These are phyloP conservation scores for Dasypogon diadema DNA, from an alignment of 2,888 invertebrate genomes.

Conservation along the genomic window DNA sequence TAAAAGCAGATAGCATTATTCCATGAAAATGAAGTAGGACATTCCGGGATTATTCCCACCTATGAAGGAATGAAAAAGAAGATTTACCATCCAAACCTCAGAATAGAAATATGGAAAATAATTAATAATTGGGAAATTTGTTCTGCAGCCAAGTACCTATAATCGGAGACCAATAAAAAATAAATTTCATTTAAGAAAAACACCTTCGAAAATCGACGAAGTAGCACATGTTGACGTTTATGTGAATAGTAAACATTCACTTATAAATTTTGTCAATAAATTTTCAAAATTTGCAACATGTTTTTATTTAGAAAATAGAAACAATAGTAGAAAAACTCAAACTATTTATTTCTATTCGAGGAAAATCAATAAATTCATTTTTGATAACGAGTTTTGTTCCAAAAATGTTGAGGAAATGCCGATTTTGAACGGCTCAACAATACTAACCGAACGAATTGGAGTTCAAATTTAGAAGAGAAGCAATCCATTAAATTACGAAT, in stretches of 20 bases:
- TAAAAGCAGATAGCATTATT: slow-evolving; percentile 53
- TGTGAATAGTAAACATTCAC: neutral
- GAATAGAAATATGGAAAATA: slow-evolving; percentile 53
- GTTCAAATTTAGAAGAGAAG: too few relatives aligned
- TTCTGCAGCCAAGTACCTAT: slow-evolving; percentile 50
- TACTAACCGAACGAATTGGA: too few relatives aligned
- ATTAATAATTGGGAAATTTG: slow-evolving; percentile 56
- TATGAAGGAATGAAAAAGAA: slow-evolving; percentile 52
- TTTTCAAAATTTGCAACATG: neutral
- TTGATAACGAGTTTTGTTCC: neutral
- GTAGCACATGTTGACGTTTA: neutral
- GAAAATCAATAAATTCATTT: neutral
- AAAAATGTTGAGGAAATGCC: neutral
- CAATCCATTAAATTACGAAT: neutral
- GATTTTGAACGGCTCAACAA: too few relatives aligned
- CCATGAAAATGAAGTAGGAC: slow-evolving; percentile 54
- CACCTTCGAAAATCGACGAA: neutral
- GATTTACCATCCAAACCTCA: slow-evolving; percentile 55
- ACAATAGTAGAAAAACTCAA: neutral
- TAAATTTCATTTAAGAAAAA: neutral
- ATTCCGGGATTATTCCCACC: slow-evolving; percentile 54
- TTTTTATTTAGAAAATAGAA: neutral
- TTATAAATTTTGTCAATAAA: neutral
- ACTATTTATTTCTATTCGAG: neutral
- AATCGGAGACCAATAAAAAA: neutral